Base-by-base conservation (phyloP, 2,797 vertebrate species). In the Chanos chanos region DNA sequence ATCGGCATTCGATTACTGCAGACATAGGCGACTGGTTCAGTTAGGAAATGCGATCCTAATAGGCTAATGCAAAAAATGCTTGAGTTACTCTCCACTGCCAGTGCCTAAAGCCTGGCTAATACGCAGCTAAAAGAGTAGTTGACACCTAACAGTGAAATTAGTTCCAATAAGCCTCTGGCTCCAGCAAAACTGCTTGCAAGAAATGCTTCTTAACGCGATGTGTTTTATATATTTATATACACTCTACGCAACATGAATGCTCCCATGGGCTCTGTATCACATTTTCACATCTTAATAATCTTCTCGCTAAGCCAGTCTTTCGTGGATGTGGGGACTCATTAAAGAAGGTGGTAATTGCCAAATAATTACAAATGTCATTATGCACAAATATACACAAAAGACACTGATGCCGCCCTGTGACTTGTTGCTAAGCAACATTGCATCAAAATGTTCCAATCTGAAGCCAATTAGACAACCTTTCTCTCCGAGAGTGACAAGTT, bases 361-460 rank as follows among this genome's bases (percentile, higher is more conserved):
- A 78, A 71, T 69, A 67, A 72, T 75, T 61, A 64, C 61, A 63
- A 73, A 77, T 70, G 63, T 71, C 60, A 62, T 76, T 73, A 68
- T 37, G 24, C 28, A 15, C 52, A 57, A 70, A 75, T 66, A 63
- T 56, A 64, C 64, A 47, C 61, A 59, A 52, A 68, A 62, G 62
- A 63, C 53, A 66, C 21, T 21, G 43, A 63, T 41, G 59, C 52
- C 60, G 58, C 56, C 50, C 54, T 36, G 44, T 36, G 39, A 50
- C 65, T 21, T 61, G 84, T 89, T 82, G 86, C 89, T 87, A 87
- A 79, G 86, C 85, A 87, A 88, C 87, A 48, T 56, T 56, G 66
- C 60, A 76, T 68, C 65, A 62, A 70, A 72, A 76, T 67, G 69
- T 76, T 76, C 57, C 66, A 63, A 65, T 76, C 75, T 76, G 76